Evolutionary conservation across 53 echinoderm and acorn worm genomes (phyloP).

Genomic region (Temnopleurus reevesii): DNA sequence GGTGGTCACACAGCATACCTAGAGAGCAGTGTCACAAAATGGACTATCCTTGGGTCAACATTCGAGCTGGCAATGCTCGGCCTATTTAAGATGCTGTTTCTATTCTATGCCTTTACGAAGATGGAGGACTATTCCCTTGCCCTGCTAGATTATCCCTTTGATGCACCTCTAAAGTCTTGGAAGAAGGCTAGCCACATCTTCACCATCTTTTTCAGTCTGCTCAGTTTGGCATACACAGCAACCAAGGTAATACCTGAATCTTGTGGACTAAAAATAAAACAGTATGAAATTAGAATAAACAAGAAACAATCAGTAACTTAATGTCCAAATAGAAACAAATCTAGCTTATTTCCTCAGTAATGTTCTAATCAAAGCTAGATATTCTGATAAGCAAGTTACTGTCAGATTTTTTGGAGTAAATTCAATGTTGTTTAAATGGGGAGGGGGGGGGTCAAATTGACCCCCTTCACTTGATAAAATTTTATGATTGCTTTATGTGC

Average conservation of each 20-base stretch:
- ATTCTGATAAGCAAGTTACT: too few relatives aligned
- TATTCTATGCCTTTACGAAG: slow-evolving; percentile 83
- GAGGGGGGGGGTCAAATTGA: too few relatives aligned
- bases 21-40: slow-evolving; percentile 74
- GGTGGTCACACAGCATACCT: slow-evolving; percentile 89
- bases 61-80: slow-evolving; percentile 89
- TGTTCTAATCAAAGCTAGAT: too few relatives aligned
- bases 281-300: too few relatives aligned
- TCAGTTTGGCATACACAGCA: slow-evolving; percentile 71
- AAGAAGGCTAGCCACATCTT: slow-evolving; percentile 64
- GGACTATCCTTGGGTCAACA: slow-evolving; percentile 76
- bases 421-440: too few relatives aligned
- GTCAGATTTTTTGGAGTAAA: too few relatives aligned
- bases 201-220: slow-evolving; percentile 66
- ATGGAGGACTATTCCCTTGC: slow-evolving; percentile 83
- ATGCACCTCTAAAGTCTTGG: slow-evolving; percentile 38
- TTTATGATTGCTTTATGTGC: too few relatives aligned
- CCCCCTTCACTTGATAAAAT: too few relatives aligned
- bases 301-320: too few relatives aligned
- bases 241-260: slow-evolving; percentile 54
- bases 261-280: too few relatives aligned
- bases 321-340: too few relatives aligned
- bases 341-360: too few relatives aligned
- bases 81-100: slow-evolving; percentile 72
- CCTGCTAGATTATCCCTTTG: slow-evolving; percentile 75